Conservation (phyloP, 2,797 vertebrate genomes). For the Rhincodon typus region DNA sequence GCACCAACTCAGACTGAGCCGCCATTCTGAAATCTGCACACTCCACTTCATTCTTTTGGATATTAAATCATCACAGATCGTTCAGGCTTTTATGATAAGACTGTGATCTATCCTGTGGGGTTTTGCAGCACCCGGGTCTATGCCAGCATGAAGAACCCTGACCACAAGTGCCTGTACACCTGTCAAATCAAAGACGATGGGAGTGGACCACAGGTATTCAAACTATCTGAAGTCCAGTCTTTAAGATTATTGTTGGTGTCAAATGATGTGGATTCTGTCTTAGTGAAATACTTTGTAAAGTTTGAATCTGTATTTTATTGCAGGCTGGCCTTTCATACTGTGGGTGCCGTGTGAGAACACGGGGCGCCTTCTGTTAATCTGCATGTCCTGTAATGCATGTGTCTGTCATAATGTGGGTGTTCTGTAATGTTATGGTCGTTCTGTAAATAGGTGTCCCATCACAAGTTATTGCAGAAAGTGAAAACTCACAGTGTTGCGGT, state of each 20-base stretch:
- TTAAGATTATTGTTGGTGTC: neutral
- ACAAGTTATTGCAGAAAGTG: no score
- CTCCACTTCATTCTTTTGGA: conserved; percentile 31
- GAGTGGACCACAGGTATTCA: conserved; percentile 67
- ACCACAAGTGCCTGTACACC: conserved; percentile 79
- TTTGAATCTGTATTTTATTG: neutral
- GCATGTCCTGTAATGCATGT: neutral
- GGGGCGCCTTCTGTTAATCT: neutral
- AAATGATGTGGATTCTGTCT: neutral
- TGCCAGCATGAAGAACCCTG: conserved; percentile 69
- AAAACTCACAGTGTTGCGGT: no score
- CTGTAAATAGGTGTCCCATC: no score
- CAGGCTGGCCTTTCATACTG: no score
- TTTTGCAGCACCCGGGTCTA: conserved; percentile 81
- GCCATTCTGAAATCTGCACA: neutral
- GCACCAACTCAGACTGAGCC: neutral
- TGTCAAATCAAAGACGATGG: conserved; percentile 83
- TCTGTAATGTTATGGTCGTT: neutral
- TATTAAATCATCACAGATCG: conserved; percentile 72
- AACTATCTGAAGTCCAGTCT: neutral
- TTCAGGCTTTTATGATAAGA: conserved; percentile 72
- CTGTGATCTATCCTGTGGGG: conserved; percentile 77
- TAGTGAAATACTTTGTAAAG: neutral
- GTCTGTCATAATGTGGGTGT: neutral
- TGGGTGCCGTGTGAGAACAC: no score